phyloP scores from a whole-genome alignment of 2,113 vertebrate species.

The Gasterosteus nipponicus region DNA sequence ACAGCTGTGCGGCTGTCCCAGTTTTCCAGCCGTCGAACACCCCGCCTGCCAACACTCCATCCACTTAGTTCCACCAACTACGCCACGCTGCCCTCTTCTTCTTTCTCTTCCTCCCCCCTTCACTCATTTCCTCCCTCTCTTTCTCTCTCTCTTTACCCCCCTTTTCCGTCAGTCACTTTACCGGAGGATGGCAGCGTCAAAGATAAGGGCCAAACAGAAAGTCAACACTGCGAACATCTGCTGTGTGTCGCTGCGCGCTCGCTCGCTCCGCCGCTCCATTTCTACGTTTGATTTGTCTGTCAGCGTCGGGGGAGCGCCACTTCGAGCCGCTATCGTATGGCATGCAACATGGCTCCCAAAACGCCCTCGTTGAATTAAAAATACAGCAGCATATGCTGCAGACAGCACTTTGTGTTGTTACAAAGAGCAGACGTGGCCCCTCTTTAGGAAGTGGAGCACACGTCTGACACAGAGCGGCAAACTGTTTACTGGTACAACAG shows the following conservation, averaged over 20 bases:
- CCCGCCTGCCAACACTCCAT: conserved; percentile 68
- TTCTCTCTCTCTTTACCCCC: conserved; percentile 18
- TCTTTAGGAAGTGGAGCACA: conserved; percentile 50
- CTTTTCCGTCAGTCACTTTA: conserved; percentile 65
- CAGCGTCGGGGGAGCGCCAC: conserved; percentile 69
- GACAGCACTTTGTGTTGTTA: conserved; percentile 61
- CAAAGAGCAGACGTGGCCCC: conserved; percentile 58
- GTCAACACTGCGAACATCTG: conserved; percentile 80
- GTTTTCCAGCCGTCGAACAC: conserved; percentile 76
- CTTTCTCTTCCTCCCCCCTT: conserved; percentile 39
- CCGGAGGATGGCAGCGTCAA: conserved; percentile 63
- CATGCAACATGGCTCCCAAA: conserved; percentile 69
- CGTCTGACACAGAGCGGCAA: conserved; percentile 43
- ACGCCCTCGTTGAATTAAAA: conserved; percentile 71
- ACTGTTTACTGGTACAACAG: conserved; percentile 59
- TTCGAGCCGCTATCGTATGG: conserved; percentile 64
- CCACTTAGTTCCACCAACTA: conserved; percentile 68
- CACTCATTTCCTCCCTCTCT: conserved; percentile 40
- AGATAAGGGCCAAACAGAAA: conserved; percentile 77
- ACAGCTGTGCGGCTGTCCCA: conserved; percentile 84
- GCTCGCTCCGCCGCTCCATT: conserved; percentile 75
- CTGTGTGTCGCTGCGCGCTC: conserved; percentile 65
- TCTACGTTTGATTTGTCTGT: conserved; percentile 77
- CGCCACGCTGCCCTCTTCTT: conserved; percentile 28
- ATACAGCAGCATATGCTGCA: conserved; percentile 72